Conservation (phyloP, 2,888 invertebrate species). For the Panzeria rudis region DNA sequence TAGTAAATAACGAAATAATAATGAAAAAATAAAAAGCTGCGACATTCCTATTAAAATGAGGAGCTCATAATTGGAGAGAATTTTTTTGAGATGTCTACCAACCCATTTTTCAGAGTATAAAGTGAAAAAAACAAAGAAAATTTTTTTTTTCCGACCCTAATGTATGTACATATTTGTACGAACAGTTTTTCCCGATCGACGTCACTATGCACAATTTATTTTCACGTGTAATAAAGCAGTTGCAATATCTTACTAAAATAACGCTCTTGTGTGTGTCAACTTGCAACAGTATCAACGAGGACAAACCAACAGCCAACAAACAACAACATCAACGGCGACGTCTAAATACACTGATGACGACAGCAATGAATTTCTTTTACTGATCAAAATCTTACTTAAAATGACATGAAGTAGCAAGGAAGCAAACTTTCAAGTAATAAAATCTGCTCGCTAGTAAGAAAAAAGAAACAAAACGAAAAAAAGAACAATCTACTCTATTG, state of each 20-base stretch:
- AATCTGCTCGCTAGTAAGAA: neutral
- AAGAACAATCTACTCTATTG: neutral
- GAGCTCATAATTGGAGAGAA: no score
- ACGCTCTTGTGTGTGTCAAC: slow-evolving; percentile 37
- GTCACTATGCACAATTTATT: neutral
- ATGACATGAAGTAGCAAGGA: slow-evolving; percentile 51
- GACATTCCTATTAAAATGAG: no score
- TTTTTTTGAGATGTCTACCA: no score
- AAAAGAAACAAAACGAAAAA: neutral
- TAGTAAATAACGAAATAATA: no score
- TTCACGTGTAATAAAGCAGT: slow-evolving; percentile 23
- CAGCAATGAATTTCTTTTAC: slow-evolving; percentile 61
- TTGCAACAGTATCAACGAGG: slow-evolving; percentile 43
- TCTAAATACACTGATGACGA: slow-evolving; percentile 46
- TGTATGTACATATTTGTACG: no score
- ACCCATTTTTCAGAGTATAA: no score
- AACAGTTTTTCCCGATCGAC: no score
- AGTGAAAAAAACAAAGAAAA: no score
- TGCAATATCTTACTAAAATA: slow-evolving; percentile 27
- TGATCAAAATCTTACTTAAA: slow-evolving; percentile 61
- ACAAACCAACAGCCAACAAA: slow-evolving; percentile 5
- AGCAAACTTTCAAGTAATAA: slow-evolving; percentile 30
- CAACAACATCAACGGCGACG: slow-evolving; percentile 38
- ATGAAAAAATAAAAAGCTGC: no score
- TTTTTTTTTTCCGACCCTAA: no score